Evolutionary conservation across 2,888 invertebrate genomes (phyloP).

Genomic region (Cybosia mesomella): DNA sequence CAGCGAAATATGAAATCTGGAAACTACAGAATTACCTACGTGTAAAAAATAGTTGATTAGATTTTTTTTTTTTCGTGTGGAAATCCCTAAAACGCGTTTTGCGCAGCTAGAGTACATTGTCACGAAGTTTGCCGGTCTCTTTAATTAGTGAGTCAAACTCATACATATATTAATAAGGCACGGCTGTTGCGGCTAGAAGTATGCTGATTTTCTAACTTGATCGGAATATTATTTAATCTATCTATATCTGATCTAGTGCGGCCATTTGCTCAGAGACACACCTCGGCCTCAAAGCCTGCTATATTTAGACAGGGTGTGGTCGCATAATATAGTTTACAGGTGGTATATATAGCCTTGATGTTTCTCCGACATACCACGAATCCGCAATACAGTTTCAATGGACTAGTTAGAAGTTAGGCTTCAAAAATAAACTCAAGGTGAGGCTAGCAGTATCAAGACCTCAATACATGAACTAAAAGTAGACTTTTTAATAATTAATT

Average conservation of each 20-base stretch:
- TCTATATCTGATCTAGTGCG: slow-evolving; percentile 20
- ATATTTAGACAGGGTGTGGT: slow-evolving; percentile 27
- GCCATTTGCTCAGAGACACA: slow-evolving; percentile 20
- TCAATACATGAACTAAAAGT: background rate
- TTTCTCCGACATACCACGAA: slow-evolving; percentile 47
- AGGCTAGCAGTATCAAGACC: slow-evolving; percentile 4
- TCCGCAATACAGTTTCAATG: slow-evolving; percentile 37
- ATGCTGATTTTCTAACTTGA: background rate
- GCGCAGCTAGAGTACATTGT: no score
- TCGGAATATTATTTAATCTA: slow-evolving; percentile 4
- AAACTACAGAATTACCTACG: no score
- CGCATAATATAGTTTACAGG: slow-evolving; percentile 11
- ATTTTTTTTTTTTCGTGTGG: no score
- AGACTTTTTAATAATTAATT: no score
- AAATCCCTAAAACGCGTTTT: no score
- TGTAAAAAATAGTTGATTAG: no score
- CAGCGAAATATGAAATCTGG: no score
- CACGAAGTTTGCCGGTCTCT: no score
- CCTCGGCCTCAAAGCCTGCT: slow-evolving; percentile 18
- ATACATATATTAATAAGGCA: background rate
- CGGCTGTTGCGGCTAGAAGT: background rate
- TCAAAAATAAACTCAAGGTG: slow-evolving; percentile 17
- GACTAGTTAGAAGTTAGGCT: slow-evolving; percentile 7
- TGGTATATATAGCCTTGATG: slow-evolving; percentile 14
- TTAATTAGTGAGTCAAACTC: background rate